These are phyloP conservation scores for Beris morrisii DNA, from an alignment of 2,888 invertebrate genomes.

Conservation along the genomic window DNA sequence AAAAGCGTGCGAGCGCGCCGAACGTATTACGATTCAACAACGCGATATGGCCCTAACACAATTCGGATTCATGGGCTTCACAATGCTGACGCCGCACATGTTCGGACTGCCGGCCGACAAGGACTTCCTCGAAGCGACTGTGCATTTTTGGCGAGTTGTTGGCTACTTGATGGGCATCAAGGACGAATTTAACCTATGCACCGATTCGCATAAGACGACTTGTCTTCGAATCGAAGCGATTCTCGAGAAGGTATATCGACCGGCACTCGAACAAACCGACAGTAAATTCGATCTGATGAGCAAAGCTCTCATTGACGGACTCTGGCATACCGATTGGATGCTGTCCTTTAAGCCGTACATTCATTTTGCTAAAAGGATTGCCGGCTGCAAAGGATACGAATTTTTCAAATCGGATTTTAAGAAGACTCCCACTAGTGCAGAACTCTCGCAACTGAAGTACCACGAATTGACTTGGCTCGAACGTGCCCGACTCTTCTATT, in stretches of 20 bases:
- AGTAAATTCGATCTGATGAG: slow-evolving; percentile 66
- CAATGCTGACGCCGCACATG: slow-evolving; percentile 56
- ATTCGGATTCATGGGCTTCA: slow-evolving; percentile 74
- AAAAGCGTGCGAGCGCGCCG: slow-evolving; percentile 51
- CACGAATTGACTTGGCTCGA: slow-evolving; percentile 24
- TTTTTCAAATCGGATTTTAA: slow-evolving; percentile 45
- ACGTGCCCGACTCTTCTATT: slow-evolving; percentile 32
- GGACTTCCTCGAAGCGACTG: slow-evolving; percentile 66
- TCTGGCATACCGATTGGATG: slow-evolving; percentile 66
- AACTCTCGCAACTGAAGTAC: slow-evolving; percentile 23
- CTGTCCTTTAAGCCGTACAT: slow-evolving; percentile 60
- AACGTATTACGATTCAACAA: slow-evolving; percentile 64
- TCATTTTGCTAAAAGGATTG: slow-evolving; percentile 58
- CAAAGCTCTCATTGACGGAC: slow-evolving; percentile 62
- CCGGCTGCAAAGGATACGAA: slow-evolving; percentile 58
- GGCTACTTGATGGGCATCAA: slow-evolving; percentile 76
- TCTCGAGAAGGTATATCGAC: slow-evolving; percentile 60
- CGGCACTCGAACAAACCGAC: slow-evolving; percentile 61
- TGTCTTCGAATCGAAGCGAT: slow-evolving; percentile 55
- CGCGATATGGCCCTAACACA: slow-evolving; percentile 78
- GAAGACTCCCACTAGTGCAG: neutral
- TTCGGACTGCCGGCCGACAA: slow-evolving; percentile 64
- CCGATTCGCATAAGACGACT: slow-evolving; percentile 63
- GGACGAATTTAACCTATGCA: slow-evolving; percentile 71
- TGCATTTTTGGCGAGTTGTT: slow-evolving; percentile 78